A percentile compares a stretch with the other conserved stretches of the same genome.
These are phyloP conservation scores for Carassius gibelio DNA, from an alignment of 2,113 vertebrate species.

Conservation along the genomic window DNA sequence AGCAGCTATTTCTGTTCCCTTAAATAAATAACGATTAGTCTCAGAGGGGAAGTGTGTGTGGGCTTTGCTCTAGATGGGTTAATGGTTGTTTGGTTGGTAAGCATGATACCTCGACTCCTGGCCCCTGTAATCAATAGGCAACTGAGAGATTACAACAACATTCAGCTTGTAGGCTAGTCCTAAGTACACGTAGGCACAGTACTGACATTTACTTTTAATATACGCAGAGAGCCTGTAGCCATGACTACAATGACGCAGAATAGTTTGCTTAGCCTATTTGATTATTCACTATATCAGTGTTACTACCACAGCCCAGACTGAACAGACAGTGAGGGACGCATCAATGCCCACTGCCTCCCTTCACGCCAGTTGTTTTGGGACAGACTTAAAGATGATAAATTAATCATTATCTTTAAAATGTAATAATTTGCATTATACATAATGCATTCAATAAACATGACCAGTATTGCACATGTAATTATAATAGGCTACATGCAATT, in stretches of 20 bases:
- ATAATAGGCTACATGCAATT: not conserved
- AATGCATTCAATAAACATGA: not conserved
- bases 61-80: constrained; percentile 61
- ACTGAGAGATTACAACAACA: constrained; percentile 47
- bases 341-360: not conserved
- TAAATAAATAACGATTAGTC: constrained; percentile 73
- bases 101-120: constrained; percentile 66
- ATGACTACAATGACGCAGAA: not conserved
- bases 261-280: constrained; percentile 15
- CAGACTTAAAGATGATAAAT: too few species aligned
- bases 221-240: not conserved
- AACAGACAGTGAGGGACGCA: not conserved
- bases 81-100: constrained; percentile 68
- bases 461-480: not conserved
- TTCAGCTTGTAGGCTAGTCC: constrained; percentile 12
- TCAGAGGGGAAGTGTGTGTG: constrained; percentile 41
- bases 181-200: not conserved
- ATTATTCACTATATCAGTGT: not conserved
- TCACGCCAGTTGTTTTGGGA: too few species aligned
- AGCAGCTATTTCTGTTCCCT: constrained; percentile 67
- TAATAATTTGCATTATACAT: not conserved
- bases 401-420: not conserved
- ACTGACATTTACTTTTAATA: not conserved
- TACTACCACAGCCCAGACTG: not conserved
- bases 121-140: constrained; percentile 69